A percentile compares a stretch with the other conserved stretches of the same genome.
Conservation (phyloP, 2,797 vertebrate genomes). For the Eulemur mongoz region DNA sequence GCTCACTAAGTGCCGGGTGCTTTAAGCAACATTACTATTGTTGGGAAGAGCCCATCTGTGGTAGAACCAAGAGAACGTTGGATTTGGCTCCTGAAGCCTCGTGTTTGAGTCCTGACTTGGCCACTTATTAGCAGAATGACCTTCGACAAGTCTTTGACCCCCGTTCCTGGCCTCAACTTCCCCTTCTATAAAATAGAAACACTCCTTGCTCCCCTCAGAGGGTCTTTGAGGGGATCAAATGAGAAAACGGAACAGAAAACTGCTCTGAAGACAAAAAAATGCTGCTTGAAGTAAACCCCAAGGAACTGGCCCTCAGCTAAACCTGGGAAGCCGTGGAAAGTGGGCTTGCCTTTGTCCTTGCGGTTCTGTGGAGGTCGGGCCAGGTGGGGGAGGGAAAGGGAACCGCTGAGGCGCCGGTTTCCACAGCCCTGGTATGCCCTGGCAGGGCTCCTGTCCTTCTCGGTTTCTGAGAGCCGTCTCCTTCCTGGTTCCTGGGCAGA, state of each 20-base stretch:
- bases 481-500: conserved; percentile 73
- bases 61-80: not conserved
- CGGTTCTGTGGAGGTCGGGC: not conserved
- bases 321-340: not conserved
- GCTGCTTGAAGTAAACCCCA: not conserved
- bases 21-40: not conserved
- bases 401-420: conserved; percentile 63
- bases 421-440: conserved; percentile 62
- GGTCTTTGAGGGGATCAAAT: not conserved
- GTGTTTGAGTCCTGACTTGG: not conserved
- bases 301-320: not conserved
- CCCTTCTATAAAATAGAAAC: not conserved
- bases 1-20: not conserved
- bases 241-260: not conserved
- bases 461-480: conserved; percentile 67
- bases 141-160: not conserved
- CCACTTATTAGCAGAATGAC: not conserved
- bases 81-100: not conserved
- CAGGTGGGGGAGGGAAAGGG: not conserved
- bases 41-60: not conserved
- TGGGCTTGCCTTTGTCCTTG: conserved; percentile 48
- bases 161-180: not conserved
- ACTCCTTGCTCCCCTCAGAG: not conserved
- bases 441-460: conserved; percentile 41
- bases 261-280: not conserved